Percentiles rank a stretch among this genome's conserved stretches.
phyloP scores from a whole-genome alignment of 2,888 invertebrate genomes.

The Lutraria lutraria region DNA sequence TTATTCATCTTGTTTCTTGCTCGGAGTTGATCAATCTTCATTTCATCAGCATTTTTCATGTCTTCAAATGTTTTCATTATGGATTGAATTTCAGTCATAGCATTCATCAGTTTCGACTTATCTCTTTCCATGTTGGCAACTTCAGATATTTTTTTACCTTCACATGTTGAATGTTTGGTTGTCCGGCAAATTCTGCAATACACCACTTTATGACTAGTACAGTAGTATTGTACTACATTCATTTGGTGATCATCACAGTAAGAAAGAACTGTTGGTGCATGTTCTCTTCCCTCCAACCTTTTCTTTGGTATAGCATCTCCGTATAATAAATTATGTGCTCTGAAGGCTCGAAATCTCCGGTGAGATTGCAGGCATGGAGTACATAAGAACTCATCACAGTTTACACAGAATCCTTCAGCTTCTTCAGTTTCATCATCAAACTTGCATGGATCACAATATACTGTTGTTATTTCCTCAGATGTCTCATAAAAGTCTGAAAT shows the following conservation, averaged over 20 bases:
- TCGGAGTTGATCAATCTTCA: neutral
- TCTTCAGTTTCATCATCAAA: neutral
- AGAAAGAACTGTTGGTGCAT: neutral
- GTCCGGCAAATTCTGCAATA: conserved; percentile 22
- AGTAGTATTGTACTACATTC: conserved; percentile 36
- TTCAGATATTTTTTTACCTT: neutral
- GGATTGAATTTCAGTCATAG: neutral
- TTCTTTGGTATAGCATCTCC: conserved; percentile 27
- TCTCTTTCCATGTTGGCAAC: neutral
- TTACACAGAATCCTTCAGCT: conserved; percentile 19
- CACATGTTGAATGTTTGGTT: conserved; percentile 26
- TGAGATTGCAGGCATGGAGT: conserved; percentile 18
- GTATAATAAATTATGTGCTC: conserved; percentile 1
- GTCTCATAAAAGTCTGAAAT: neutral
- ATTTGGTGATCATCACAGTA: conserved; percentile 25
- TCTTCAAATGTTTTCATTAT: conserved; percentile 6
- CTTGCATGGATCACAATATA: conserved; percentile 36
- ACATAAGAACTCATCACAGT: conserved; percentile 29
- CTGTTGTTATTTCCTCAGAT: neutral
- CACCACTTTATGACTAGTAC: neutral
- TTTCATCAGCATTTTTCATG: neutral
- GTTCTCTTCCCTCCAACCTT: neutral
- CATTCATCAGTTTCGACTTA: neutral
- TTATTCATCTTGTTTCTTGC: neutral
- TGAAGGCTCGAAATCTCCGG: conserved; percentile 17